Conservation (phyloP, 2,113 vertebrate genomes). For the Perccottus glenii region DNA sequence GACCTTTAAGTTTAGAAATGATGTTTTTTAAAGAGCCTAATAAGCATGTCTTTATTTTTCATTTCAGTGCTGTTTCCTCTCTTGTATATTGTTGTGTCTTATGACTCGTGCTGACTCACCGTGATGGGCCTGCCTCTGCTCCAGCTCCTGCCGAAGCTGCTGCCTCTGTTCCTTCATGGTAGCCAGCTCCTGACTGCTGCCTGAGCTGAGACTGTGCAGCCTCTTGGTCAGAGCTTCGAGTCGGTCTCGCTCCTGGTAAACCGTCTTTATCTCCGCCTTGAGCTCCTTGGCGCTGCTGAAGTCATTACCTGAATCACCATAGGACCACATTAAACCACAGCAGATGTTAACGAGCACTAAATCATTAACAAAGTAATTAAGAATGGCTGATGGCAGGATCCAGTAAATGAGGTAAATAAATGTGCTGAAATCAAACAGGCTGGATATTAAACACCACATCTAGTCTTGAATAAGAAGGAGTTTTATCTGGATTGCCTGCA, state of each 20-base stretch:
- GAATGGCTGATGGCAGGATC: slow-evolving; percentile 36
- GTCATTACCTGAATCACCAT: slow-evolving; percentile 80
- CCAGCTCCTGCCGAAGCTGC: slow-evolving; percentile 82
- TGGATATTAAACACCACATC: slow-evolving; percentile 3
- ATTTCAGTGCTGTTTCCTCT: no score
- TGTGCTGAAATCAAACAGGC: slow-evolving; percentile 17
- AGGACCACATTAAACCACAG: slow-evolving; percentile 45
- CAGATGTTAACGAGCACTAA: slow-evolving; percentile 47
- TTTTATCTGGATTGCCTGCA: not conserved
- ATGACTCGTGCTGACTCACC: slow-evolving; percentile 76
- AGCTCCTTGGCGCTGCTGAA: slow-evolving; percentile 87
- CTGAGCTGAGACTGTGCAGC: slow-evolving; percentile 79
- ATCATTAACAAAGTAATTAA: slow-evolving; percentile 59
- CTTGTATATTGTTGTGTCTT: no score
- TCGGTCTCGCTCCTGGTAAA: slow-evolving; percentile 81
- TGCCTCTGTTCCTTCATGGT: slow-evolving; percentile 81
- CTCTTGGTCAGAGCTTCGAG: slow-evolving; percentile 83
- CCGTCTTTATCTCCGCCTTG: slow-evolving; percentile 83
- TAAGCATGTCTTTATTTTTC: no score
- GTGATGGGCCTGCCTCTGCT: slow-evolving; percentile 74
- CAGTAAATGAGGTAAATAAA: slow-evolving; percentile 54
- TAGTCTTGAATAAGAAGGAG: not conserved
- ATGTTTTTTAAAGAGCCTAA: no score
- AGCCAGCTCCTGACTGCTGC: slow-evolving; percentile 78
- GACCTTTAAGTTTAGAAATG: no score